Evolutionary conservation across 2,797 vertebrate species (phyloP), one percentile per base, ranked within the genome.

Genomic region (Falco peregrinus): DNA sequence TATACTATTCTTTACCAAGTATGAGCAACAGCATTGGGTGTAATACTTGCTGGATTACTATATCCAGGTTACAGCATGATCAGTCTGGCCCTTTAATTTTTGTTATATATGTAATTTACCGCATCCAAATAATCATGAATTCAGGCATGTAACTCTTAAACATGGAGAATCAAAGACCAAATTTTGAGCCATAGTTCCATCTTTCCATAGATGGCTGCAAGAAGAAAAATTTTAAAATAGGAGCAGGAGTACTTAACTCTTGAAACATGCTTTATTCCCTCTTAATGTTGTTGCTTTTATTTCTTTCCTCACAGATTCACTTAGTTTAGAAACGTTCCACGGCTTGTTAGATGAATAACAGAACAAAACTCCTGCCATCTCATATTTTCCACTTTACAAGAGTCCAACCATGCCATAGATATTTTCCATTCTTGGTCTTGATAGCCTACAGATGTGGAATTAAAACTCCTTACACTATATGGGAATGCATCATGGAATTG

Each of bases 371-470:
- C 73, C 57, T 80, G 59, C 65, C 47, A 59, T 73, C 77, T 95
- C 76, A 67, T 64, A 35, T 79, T 91, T 94, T 96, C 94, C 81
- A 69, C 47, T 90, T 93, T 53, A 85, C 69, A 80, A 31, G 74
- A 96, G 93, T 43, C 69, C 74, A 80, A 1, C 43, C 82, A 14
- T 87, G 54, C 90, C 82, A 4, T 22, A 87, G 90, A 87, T 96
- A 73, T 31, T 97, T 96, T 94, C 84, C 94, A 56, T 91, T 84
- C 91, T 82, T 35, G 22, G 39, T 37, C 53, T 78, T 87, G 74
- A 77, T 89, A 29, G 85, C 47, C 81, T 96, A 60, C 89, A 96
- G 91, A 92, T 96, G 94, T 90, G 71, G 76, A 91, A 91, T 76
- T 84, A 96, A 94, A 95, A 53, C 69, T 80, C 31, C 20, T 79